A percentile compares a stretch with the other conserved stretches of the same genome.
Evolutionary conservation across 1,140 invertebrate species (phyloP).

Genomic region (Tigriopus japonicus): DNA sequence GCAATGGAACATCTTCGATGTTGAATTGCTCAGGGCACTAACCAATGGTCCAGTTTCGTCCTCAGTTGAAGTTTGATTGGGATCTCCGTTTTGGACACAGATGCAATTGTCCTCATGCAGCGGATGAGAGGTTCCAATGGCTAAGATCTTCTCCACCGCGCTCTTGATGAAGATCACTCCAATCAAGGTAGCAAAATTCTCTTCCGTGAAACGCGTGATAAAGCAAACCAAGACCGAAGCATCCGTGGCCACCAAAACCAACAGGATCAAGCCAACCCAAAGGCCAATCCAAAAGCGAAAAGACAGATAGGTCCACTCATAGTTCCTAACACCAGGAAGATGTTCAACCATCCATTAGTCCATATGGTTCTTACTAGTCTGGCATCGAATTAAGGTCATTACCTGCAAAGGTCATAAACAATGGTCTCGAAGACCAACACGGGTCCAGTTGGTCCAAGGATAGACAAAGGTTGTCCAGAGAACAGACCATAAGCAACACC

Average conservation of each 20-base stretch:
- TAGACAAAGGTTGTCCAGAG: slow-evolving; percentile 30
- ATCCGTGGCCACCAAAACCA: slow-evolving; percentile 27
- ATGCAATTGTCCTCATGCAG: background rate
- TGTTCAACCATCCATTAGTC: no score
- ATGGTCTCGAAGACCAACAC: slow-evolving; percentile 30
- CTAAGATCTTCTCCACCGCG: slow-evolving; percentile 2
- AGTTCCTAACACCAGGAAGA: slow-evolving; percentile 18
- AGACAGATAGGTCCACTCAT: slow-evolving; percentile 25
- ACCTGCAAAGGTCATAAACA: slow-evolving; percentile 25
- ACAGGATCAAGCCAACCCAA: slow-evolving; percentile 25
- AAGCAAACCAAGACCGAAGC: slow-evolving; percentile 23
- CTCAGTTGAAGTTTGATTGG: background rate
- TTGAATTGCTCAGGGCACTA: background rate
- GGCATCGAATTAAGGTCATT: no score
- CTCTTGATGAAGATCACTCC: slow-evolving; percentile 28
- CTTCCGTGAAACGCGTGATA: slow-evolving; percentile 29
- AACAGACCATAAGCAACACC: slow-evolving; percentile 28
- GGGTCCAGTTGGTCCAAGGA: slow-evolving; percentile 29
- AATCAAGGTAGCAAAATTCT: slow-evolving; percentile 28
- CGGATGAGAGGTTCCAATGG: background rate
- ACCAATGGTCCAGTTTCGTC: background rate
- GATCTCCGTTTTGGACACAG: background rate
- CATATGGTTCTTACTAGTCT: no score
- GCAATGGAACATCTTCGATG: background rate
- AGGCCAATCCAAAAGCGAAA: slow-evolving; percentile 27